Evolutionary conservation across 2,888 invertebrate genomes (phyloP).

Genomic region (Pammene aurita): DNA sequence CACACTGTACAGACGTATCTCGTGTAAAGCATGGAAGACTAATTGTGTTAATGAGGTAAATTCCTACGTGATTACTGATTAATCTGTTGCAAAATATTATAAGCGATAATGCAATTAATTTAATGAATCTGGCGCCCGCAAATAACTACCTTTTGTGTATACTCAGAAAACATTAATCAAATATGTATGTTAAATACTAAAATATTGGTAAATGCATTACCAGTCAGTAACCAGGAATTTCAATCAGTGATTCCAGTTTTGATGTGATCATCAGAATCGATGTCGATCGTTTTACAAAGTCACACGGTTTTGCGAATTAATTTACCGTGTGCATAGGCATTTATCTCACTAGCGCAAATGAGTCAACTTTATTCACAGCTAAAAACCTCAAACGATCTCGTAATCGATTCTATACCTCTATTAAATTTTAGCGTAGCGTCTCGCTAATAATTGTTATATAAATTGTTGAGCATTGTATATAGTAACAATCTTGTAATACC

Average conservation of each 20-base stretch:
- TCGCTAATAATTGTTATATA: slow-evolving; percentile 65
- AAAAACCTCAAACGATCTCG: slow-evolving; percentile 70
- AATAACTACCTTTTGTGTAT: background rate
- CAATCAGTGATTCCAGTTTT: slow-evolving; percentile 8
- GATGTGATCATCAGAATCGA: no score
- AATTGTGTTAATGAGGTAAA: slow-evolving; percentile 14
- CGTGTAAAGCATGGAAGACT: slow-evolving; percentile 19
- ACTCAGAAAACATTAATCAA: background rate
- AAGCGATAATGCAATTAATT: background rate
- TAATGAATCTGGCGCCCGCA: background rate
- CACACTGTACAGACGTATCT: slow-evolving; percentile 81
- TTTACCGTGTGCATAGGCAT: background rate
- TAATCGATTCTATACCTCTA: slow-evolving; percentile 56
- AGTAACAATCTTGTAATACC: slow-evolving; percentile 72
- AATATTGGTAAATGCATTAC: background rate
- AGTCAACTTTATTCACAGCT: slow-evolving; percentile 50
- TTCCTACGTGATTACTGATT: background rate
- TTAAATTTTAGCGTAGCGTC: slow-evolving; percentile 66
- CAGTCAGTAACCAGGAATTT: background rate
- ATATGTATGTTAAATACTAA: background rate
- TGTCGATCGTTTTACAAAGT: background rate
- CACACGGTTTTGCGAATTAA: background rate
- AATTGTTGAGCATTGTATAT: slow-evolving; percentile 74
- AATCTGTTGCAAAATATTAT: background rate
- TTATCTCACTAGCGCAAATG: slow-evolving; percentile 11